A percentile compares a stretch with the other conserved stretches of the same genome.
These are phyloP conservation scores for Luffia ferchaultella DNA, from an alignment of 2,888 invertebrate genomes.

Conservation along the genomic window DNA sequence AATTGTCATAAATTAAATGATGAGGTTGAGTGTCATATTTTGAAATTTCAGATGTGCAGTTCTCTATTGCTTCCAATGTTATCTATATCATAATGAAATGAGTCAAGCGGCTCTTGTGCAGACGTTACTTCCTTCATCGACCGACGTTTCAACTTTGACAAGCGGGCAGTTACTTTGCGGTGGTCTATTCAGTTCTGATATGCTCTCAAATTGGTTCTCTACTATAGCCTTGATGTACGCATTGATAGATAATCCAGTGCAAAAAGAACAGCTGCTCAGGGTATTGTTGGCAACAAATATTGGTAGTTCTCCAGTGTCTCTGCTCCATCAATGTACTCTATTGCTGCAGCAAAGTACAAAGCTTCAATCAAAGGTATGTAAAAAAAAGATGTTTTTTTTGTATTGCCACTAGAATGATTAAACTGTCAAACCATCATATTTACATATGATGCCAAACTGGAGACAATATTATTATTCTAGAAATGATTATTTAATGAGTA, in stretches of 20 bases:
- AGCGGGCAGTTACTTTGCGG: conserved; percentile 92
- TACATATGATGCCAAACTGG: no score
- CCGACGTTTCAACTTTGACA: conserved; percentile 75
- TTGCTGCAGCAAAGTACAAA: conserved; percentile 85
- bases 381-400: neutral
- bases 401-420: no score
- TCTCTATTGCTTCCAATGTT: conserved; percentile 97
- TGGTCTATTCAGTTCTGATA: conserved; percentile 88
- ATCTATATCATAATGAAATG: conserved; percentile 89
- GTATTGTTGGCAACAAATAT: conserved; percentile 89
- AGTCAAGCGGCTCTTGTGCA: conserved; percentile 90
- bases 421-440: no score
- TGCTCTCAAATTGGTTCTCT: conserved; percentile 95
- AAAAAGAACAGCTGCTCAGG: conserved; percentile 89
- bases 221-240: conserved; percentile 91
- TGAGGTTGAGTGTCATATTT: no score
- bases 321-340: conserved; percentile 88
- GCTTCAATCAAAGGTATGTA: conserved; percentile 73
- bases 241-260: conserved; percentile 82
- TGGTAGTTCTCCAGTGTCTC: conserved; percentile 85
- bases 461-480: no score
- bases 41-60: conserved; percentile 85
- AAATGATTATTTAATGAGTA: no score
- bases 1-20: no score
- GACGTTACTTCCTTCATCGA: conserved; percentile 88